phyloP scores from a whole-genome alignment of 2,113 vertebrate species.

The Pithys albifrons region DNA sequence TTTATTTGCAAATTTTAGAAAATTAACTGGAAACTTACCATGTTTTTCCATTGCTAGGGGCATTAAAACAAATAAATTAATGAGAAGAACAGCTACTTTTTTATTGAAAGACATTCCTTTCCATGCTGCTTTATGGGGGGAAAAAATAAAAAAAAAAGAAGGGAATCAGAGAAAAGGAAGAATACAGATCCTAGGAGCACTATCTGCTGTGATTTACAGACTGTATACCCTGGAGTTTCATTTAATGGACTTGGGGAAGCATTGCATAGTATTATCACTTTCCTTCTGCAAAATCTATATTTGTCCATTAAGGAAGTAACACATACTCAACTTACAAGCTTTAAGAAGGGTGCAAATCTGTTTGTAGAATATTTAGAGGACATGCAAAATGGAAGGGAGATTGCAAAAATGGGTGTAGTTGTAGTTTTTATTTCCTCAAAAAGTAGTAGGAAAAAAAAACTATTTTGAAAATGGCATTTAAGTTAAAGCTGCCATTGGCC shows the following conservation, averaged over 20 bases:
- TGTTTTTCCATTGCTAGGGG: neutral
- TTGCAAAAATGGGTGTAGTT: neutral
- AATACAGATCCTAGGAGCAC: neutral
- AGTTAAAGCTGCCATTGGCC: slow-evolving; percentile 59
- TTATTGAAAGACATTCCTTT: neutral
- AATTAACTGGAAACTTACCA: neutral
- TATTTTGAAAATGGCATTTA: slow-evolving; percentile 51
- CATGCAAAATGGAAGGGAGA: neutral
- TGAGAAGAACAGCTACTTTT: neutral
- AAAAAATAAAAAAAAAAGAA: neutral
- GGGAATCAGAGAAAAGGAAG: neutral
- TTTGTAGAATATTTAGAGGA: neutral
- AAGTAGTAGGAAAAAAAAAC: neutral
- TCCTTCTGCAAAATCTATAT: slow-evolving; percentile 29
- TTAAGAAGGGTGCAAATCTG: neutral
- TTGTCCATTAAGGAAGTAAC: slow-evolving; percentile 20
- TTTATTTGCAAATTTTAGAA: neutral
- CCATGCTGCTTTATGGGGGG: neutral
- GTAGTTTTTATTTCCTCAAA: neutral
- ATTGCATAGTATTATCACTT: neutral
- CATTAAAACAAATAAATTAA: neutral
- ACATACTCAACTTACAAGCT: neutral
- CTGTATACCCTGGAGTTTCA: neutral
- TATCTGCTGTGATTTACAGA: slow-evolving; percentile 43
- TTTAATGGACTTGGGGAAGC: slow-evolving; percentile 15